Base-by-base conservation (phyloP, 2,113 vertebrate species). In the Onychostoma macrolepis region DNA sequence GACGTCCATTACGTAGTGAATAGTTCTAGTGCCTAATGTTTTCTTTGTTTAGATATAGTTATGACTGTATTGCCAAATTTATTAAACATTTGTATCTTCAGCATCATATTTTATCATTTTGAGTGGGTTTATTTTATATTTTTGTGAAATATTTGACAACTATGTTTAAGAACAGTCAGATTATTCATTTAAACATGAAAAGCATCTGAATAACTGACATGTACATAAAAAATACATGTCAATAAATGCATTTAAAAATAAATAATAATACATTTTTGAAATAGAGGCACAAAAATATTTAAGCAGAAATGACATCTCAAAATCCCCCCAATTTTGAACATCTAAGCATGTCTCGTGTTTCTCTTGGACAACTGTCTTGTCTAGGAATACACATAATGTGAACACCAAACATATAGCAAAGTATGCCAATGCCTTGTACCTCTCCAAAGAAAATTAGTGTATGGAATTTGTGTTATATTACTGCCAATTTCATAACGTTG, bases 391-490 rank as follows among this genome's bases (percentile, higher is more conserved):
- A 82, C 50, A 21, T 56, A 72, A 84, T 24, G 67, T 86, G 30
- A 13, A 43, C 79, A 38, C 21, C 33, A 75, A 45, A 61, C 86
- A 30, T 28, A 24, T 45, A 78, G 81, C 71, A 61, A 56, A 58
- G 71, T 26, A 75, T 76, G 80, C 56, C 65, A 85, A 71, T 38
- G 56, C 11, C 63, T 53, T 69, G 50, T 53, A 80, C 9, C 56
- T 80, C 63, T 80, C 43, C 30, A 84, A 69, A 80, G 36, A 38
- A 83, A 86, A 89, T 61, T 80, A 67, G 30, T 24, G 26, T 43
- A 86, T 84, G 76, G 84, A 87, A 74, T 89, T 89, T 87, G 69
- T 80, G 53, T 84, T 75, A 26, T 72, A 76, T 33, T 33, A 30
- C 83, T 53, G 83, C 50, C 65, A 82, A 30, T 19, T 79, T 85